These are phyloP conservation scores for Leptestheria dahalacensis DNA, from an alignment of 1,140 invertebrate species.

Conservation along the genomic window DNA sequence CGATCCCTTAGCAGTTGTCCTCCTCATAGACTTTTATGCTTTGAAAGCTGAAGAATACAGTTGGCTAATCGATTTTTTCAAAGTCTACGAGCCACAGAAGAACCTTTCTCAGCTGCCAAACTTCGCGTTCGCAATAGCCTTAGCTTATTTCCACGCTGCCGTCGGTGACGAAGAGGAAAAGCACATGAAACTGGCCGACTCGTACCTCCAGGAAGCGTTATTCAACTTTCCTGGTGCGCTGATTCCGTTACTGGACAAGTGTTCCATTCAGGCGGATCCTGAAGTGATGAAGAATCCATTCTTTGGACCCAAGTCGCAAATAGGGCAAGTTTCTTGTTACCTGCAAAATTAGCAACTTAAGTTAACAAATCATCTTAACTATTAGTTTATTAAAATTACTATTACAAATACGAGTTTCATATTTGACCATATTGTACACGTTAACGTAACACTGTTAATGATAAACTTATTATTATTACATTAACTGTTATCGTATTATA, in stretches of 20 bases:
- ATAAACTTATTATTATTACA: too few species aligned
- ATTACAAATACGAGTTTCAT: background rate
- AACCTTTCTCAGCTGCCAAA: slow-evolving; percentile 72
- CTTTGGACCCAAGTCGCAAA: slow-evolving; percentile 25
- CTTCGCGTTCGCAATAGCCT: slow-evolving; percentile 66
- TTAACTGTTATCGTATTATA: too few species aligned
- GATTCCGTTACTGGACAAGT: slow-evolving; percentile 55
- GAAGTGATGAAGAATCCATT: slow-evolving; percentile 38
- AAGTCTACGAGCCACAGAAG: slow-evolving; percentile 44
- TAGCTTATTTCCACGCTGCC: slow-evolving; percentile 49
- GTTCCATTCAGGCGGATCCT: slow-evolving; percentile 50
- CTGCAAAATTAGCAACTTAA: too few species aligned
- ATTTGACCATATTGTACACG: too few species aligned
- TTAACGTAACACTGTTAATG: too few species aligned
- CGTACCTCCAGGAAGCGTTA: slow-evolving; percentile 55
- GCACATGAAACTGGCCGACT: slow-evolving; percentile 35
- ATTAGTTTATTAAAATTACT: too few species aligned
- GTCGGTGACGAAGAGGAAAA: background rate
- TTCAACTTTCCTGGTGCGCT: slow-evolving; percentile 70
- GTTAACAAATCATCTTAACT: too few species aligned
- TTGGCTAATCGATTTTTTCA: slow-evolving; percentile 58
- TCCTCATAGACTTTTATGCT: slow-evolving; percentile 78
- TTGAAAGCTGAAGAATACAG: slow-evolving; percentile 59
- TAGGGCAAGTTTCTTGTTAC: slow-evolving; percentile 23
- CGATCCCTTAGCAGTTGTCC: slow-evolving; percentile 65